Conservation (phyloP, 2,888 invertebrate genomes). For the Hypena proboscidalis region DNA sequence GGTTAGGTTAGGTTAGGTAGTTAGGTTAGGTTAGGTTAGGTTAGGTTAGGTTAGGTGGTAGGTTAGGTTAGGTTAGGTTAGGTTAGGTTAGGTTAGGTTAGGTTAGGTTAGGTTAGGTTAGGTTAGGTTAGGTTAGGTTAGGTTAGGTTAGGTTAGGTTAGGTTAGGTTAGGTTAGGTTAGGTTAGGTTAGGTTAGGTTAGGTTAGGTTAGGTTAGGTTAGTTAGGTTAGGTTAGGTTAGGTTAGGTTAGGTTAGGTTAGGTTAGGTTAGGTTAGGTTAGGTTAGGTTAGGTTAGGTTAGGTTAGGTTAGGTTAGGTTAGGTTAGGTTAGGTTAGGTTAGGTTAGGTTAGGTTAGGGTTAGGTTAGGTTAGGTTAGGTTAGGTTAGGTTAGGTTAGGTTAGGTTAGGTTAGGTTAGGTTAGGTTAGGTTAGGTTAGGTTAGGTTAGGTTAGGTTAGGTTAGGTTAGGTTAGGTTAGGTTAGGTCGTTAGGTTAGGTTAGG, state of each 20-base stretch:
- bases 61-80: slow-evolving; percentile 24
- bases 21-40: slow-evolving; percentile 12
- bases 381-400: slow-evolving; percentile 33
- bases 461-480: slow-evolving; percentile 28
- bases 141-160: slow-evolving; percentile 17
- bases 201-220: slow-evolving; percentile 14
- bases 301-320: slow-evolving; percentile 24
- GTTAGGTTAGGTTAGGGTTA: slow-evolving; percentile 27
- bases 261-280: slow-evolving; percentile 22
- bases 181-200: slow-evolving; percentile 16
- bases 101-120: slow-evolving; percentile 14
- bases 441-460: slow-evolving; percentile 28
- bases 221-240: slow-evolving; percentile 23
- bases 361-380: slow-evolving; percentile 29
- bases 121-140: slow-evolving; percentile 18
- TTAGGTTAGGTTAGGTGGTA: slow-evolving; percentile 24
- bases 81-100: slow-evolving; percentile 20
- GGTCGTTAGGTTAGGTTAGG: slow-evolving; percentile 25
- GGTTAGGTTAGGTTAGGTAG: slow-evolving; percentile 22
- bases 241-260: slow-evolving; percentile 20
- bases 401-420: slow-evolving; percentile 30
- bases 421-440: slow-evolving; percentile 32
- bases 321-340: slow-evolving; percentile 26
- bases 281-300: slow-evolving; percentile 22
- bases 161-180: slow-evolving; percentile 21